phyloP scores from a whole-genome alignment of 1,140 invertebrate species.

The Pectinophora gossypiella region DNA sequence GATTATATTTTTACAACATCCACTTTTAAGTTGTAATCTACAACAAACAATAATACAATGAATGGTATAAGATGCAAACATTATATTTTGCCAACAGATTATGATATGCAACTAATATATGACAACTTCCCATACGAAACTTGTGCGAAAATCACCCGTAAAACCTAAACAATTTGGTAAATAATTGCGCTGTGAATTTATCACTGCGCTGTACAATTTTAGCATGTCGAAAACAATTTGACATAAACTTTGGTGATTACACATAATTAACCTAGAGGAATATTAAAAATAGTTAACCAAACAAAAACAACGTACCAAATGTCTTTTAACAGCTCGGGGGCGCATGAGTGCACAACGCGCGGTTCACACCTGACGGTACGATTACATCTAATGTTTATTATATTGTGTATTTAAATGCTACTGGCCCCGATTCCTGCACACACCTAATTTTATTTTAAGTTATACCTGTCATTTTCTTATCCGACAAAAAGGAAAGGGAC shows the following conservation, averaged over 20 bases:
- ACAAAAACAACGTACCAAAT: slow-evolving; percentile 51
- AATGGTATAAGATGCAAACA: too few species aligned
- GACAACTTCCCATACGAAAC: too few species aligned
- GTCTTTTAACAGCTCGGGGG: slow-evolving; percentile 46
- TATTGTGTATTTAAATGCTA: background rate
- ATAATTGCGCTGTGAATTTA: slow-evolving; percentile 26
- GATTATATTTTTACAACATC: background rate
- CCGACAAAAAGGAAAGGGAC: too few species aligned
- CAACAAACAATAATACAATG: background rate
- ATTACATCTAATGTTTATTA: background rate
- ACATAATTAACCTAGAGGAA: slow-evolving; percentile 53
- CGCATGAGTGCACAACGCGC: background rate
- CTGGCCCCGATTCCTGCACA: too few species aligned
- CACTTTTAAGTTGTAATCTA: background rate
- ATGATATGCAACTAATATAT: background rate
- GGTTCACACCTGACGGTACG: background rate
- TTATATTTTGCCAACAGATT: background rate
- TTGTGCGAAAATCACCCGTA: slow-evolving; percentile 40
- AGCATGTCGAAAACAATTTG: slow-evolving; percentile 4
- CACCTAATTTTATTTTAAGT: too few species aligned
- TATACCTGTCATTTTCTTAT: too few species aligned
- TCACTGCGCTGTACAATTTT: slow-evolving; percentile 12
- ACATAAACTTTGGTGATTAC: slow-evolving; percentile 59
- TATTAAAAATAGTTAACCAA: slow-evolving; percentile 62
- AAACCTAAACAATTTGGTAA: slow-evolving; percentile 47